Base-by-base conservation (phyloP, 2,113 vertebrate genomes). In the Salvelinus sp. region DNA sequence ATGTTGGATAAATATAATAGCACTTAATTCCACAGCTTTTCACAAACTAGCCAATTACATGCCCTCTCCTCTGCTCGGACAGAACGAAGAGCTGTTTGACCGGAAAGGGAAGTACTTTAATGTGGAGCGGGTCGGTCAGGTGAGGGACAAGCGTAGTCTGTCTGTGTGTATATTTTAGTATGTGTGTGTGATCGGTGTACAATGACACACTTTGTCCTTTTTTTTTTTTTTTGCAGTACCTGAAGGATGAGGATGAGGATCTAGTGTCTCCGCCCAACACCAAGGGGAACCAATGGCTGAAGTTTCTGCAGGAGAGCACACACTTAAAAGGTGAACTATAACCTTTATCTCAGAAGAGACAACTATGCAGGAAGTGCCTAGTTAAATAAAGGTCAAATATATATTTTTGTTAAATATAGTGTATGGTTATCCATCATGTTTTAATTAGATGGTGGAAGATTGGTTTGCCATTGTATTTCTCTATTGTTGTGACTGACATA, bases 41-140 rank as follows among this genome's bases (percentile, higher is more conserved):
- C 10, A 23, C 20, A 25, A 38, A 48, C 33, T 20, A 69, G 28
- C 6, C 44, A 25, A 0, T 6, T 0, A 62, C 6, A 44, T 79
- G 23, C 0, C 75, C 54, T 73, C 10, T 16, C 68, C 6, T 72
- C 44, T 70, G 82, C 76, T 99, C 38, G 9, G 38, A 44, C 85
- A 99, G 98, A 97, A 98, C 64, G 96, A 98, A 77, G 97, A 98
- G 65, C 96, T 99, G 81, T 99, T 98, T 87, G 95, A 95, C 88
- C 95, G 96, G 47, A 99, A 98, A 92, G 98, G 98, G 86, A 99
- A 99, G 83, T 99, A 99, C 83, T 99, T 99, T 77, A 98, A 98
- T 0, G 96, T 99, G 63, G 98, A 99, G 85, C 95, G 95, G 85
- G 97, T 99, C 72, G 97, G 97, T 69, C 97, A 99, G 97, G 97